These are phyloP conservation scores for Polyommatus icarus DNA, from an alignment of 2,888 invertebrate species.

Conservation along the genomic window DNA sequence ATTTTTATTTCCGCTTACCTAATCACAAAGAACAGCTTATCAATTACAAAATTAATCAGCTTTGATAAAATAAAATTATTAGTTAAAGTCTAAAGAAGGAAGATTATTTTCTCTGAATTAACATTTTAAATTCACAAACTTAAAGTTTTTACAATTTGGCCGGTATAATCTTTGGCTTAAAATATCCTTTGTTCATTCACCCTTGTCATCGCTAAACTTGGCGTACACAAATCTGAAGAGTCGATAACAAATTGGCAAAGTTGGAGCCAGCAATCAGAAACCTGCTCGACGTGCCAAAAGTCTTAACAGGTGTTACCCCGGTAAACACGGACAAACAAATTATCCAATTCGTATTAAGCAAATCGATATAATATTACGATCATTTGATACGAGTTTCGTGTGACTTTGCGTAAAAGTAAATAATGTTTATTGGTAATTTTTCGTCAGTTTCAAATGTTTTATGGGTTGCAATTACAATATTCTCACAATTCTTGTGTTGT, in stretches of 20 bases:
- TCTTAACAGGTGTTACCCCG: conserved; percentile 17
- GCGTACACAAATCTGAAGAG: conserved; percentile 22
- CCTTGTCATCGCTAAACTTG: conserved; percentile 10
- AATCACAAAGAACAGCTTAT: too few relatives aligned
- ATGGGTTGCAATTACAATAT: too few relatives aligned
- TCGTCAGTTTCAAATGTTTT: background rate
- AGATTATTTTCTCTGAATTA: background rate
- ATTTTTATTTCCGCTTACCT: too few relatives aligned
- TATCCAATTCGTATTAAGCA: conserved; percentile 10
- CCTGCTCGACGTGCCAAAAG: conserved; percentile 20
- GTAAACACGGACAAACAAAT: conserved; percentile 15
- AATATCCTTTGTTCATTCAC: background rate
- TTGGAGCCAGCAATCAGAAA: conserved; percentile 20
- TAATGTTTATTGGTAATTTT: background rate
- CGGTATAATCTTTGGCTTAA: conserved; percentile 32
- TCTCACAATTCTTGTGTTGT: too few relatives aligned
- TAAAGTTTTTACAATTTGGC: background rate
- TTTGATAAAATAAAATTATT: background rate
- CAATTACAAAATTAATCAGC: too few relatives aligned
- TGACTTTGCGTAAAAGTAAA: background rate
- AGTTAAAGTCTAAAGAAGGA: background rate
- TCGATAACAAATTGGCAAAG: conserved; percentile 18
- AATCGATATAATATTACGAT: background rate
- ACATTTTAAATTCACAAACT: background rate
- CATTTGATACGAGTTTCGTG: background rate